phyloP scores from a whole-genome alignment of 2,888 invertebrate genomes.

The Halictus ligatus region DNA sequence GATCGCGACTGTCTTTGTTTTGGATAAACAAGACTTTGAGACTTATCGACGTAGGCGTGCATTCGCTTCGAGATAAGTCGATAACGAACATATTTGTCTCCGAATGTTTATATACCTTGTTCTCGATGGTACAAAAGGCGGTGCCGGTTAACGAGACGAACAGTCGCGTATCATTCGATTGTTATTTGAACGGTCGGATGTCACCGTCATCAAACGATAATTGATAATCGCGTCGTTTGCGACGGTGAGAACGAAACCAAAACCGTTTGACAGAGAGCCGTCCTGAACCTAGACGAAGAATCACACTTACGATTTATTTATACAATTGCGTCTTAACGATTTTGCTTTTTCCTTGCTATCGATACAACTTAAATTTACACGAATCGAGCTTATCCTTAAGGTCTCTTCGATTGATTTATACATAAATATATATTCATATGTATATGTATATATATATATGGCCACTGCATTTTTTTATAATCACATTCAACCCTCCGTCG shows the following conservation, averaged over 20 bases:
- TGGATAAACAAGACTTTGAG: neutral
- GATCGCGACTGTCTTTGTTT: neutral
- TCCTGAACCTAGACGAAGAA: constrained; percentile 59
- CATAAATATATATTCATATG: constrained; percentile 67
- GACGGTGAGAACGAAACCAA: neutral
- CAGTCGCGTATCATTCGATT: neutral
- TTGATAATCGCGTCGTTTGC: neutral
- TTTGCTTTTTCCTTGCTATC: constrained; percentile 33
- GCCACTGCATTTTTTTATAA: constrained; percentile 62
- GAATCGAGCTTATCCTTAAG: constrained; percentile 58
- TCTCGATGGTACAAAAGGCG: neutral
- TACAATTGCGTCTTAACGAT: constrained; percentile 59
- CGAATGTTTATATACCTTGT: neutral
- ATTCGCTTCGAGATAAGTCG: neutral
- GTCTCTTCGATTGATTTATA: constrained; percentile 65
- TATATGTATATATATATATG: constrained; percentile 63
- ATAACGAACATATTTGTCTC: neutral
- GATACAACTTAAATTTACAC: constrained; percentile 66
- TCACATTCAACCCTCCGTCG: constrained; percentile 56
- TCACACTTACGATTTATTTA: constrained; percentile 59
- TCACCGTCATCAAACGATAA: constrained; percentile 1
- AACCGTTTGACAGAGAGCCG: constrained; percentile 35
- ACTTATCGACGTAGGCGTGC: neutral
- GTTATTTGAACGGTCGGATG: neutral
- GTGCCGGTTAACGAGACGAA: neutral